These are phyloP conservation scores for Aldrovandia affinis DNA, from an alignment of 2,797 vertebrate genomes.

Conservation along the genomic window DNA sequence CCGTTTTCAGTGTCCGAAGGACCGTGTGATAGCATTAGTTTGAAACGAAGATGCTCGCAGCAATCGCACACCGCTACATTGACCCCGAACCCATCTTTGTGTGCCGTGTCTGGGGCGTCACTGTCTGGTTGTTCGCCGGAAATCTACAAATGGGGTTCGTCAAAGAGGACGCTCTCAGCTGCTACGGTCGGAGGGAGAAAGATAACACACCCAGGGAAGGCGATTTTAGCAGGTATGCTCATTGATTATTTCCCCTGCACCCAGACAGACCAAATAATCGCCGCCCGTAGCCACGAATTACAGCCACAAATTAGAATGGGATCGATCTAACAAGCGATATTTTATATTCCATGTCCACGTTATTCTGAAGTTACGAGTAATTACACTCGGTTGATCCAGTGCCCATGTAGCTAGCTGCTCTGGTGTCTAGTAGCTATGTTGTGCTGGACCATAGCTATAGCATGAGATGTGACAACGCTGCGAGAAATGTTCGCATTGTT, in stretches of 20 bases:
- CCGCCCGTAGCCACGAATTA: constrained; percentile 26
- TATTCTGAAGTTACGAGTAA: no score
- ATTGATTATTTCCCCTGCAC: not conserved
- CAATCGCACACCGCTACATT: constrained; percentile 32
- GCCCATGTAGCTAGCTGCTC: not conserved
- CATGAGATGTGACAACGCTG: not conserved
- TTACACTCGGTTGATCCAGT: not conserved
- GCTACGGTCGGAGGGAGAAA: constrained; percentile 69
- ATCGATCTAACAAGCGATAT: no score
- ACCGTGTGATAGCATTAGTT: constrained; percentile 61
- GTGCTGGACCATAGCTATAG: no score
- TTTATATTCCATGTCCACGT: no score
- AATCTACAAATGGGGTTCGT: constrained; percentile 48
- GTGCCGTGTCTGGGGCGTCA: constrained; percentile 40
- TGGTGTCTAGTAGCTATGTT: no score
- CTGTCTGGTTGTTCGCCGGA: constrained; percentile 48
- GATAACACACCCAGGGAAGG: constrained; percentile 74
- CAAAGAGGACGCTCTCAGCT: constrained; percentile 65
- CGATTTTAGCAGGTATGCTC: constrained; percentile 74
- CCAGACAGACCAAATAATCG: constrained; percentile 20
- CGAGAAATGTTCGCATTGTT: not conserved
- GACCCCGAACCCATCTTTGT: constrained; percentile 32
- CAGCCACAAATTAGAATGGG: not conserved
- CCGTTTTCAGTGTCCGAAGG: constrained; percentile 72
- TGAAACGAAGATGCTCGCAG: constrained; percentile 53